These are phyloP conservation scores for Gymnodraco acuticeps DNA, from an alignment of 2,797 vertebrate species.

Conservation along the genomic window DNA sequence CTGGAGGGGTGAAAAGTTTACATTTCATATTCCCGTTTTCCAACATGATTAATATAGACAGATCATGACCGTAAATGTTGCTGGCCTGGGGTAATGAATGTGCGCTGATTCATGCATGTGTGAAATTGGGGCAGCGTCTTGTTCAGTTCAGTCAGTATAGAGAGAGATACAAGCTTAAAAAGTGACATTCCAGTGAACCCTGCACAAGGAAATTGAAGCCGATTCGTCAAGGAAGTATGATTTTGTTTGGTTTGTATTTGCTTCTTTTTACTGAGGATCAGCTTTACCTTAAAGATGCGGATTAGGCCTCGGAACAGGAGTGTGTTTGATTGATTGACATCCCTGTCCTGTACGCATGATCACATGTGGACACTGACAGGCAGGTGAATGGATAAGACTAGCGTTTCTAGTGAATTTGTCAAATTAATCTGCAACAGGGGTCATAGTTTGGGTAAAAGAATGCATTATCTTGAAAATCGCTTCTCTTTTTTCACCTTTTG, in stretches of 20 bases:
- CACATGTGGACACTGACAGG: background rate
- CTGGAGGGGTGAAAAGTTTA: slow-evolving; percentile 45
- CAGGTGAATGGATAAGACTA: background rate
- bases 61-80: slow-evolving; percentile 16
- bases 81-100: slow-evolving; percentile 24
- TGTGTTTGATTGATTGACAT: background rate
- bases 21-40: slow-evolving; percentile 32
- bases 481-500: slow-evolving; percentile 40
- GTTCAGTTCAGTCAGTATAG: slow-evolving; percentile 9
- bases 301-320: background rate
- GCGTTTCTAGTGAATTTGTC: background rate
- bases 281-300: slow-evolving; percentile 7
- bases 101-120: slow-evolving; percentile 18
- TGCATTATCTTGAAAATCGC: slow-evolving; percentile 26
- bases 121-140: slow-evolving; percentile 5
- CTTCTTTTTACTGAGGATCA: background rate
- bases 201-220: background rate
- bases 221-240: background rate
- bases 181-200: background rate
- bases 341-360: background rate
- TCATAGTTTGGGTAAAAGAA: slow-evolving; percentile 20
- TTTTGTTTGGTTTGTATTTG: background rate
- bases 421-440: background rate
- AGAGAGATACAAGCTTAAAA: background rate
- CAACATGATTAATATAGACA: slow-evolving; percentile 27